These are phyloP conservation scores for Buceros bicornis DNA, from an alignment of 2,797 vertebrate species.

Conservation along the genomic window DNA sequence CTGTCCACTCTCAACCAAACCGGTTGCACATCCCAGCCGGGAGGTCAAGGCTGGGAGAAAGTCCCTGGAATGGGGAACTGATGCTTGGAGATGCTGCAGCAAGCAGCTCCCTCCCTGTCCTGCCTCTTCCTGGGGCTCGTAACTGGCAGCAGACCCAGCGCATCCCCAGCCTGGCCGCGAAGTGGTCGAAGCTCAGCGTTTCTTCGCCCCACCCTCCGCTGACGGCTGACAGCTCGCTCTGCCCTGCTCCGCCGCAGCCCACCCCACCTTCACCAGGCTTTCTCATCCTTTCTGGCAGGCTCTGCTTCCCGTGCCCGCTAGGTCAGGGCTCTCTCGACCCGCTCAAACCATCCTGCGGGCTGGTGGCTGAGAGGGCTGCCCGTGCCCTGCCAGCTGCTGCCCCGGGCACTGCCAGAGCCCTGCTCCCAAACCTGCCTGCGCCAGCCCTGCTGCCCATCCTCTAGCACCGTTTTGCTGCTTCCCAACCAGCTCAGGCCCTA, in stretches of 20 bases:
- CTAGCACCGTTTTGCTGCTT: fast-evolving
- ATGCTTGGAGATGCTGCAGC: fast-evolving
- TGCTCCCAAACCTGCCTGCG: background rate
- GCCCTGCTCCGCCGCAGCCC: background rate
- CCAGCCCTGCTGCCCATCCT: background rate
- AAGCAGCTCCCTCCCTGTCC: background rate
- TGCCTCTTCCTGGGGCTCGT: background rate
- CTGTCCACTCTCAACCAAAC: background rate
- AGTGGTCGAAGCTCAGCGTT: background rate
- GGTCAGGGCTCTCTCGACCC: background rate
- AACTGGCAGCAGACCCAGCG: background rate
- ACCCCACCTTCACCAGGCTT: background rate
- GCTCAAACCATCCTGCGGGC: background rate
- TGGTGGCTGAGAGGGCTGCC: fast-evolving
- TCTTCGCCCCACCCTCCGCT: background rate
- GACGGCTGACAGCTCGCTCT: fast-evolving
- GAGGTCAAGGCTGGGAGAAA: background rate
- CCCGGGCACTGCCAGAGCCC: background rate
- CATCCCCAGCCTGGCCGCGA: background rate
- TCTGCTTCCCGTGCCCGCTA: fast-evolving
- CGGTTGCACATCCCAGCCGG: fast-evolving
- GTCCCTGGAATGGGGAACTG: background rate
- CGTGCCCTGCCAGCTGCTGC: fast-evolving
- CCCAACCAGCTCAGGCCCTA: background rate
- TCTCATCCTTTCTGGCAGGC: background rate